Conservation (phyloP, 2,888 invertebrate species). For the Agelastica alni region DNA sequence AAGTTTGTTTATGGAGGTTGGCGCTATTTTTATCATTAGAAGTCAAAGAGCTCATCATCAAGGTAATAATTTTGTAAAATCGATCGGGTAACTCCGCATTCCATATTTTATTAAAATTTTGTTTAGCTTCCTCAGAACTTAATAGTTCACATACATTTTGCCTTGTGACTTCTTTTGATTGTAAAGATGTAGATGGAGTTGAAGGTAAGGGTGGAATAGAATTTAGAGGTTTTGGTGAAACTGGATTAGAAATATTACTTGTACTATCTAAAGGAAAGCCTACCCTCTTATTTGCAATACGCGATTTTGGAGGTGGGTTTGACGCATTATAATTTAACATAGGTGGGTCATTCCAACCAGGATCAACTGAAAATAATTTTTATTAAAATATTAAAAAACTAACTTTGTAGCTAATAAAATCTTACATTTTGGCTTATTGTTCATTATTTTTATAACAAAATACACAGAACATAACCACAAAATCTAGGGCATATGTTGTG, state of each 20-base stretch:
- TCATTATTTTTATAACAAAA: too few relatives aligned
- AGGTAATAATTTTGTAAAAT: constrained; percentile 16
- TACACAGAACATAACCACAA: too few relatives aligned
- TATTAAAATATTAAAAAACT: too few relatives aligned
- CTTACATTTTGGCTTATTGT: too few relatives aligned
- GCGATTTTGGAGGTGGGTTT: constrained; percentile 48
- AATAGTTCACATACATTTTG: constrained; percentile 15
- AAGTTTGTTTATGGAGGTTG: constrained; percentile 2
- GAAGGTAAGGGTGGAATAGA: constrained; percentile 11
- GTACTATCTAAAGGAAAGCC: constrained; percentile 41
- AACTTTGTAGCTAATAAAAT: too few relatives aligned
- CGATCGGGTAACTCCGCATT: constrained; percentile 22
- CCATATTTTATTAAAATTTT: constrained; percentile 24
- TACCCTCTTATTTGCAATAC: constrained; percentile 46
- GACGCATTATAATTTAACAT: constrained; percentile 44
- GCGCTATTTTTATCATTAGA: constrained; percentile 20
- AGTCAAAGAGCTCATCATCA: constrained; percentile 22
- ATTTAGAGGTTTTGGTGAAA: constrained; percentile 8
- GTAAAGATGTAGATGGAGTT: constrained; percentile 7
- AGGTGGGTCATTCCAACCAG: constrained; percentile 51
- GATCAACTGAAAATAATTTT: too few relatives aligned
- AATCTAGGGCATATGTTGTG: too few relatives aligned
- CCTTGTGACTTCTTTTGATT: constrained; percentile 10
- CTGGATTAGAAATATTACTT: constrained; percentile 10
- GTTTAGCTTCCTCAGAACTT: constrained; percentile 13